Conservation (phyloP, 1,140 invertebrate species). For the Scaptomyza graminum region DNA sequence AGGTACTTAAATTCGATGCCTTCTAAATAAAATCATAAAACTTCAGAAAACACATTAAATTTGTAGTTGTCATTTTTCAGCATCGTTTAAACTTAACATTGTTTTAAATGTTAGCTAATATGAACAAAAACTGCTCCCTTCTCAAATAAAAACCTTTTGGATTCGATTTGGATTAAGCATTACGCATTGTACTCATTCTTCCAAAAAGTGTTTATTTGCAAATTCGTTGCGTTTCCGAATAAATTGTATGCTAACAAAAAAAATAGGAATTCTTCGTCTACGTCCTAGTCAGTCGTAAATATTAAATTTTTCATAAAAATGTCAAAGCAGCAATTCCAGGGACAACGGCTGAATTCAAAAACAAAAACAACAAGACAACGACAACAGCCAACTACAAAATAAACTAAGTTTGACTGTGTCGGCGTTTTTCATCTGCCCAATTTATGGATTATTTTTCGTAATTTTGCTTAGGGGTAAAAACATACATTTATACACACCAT, state of each 20-base stretch:
- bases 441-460: slow-evolving; percentile 77
- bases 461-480: slow-evolving; percentile 59
- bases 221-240: slow-evolving; percentile 62
- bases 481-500: slow-evolving; percentile 6
- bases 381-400: slow-evolving; percentile 45
- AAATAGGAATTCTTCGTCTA: slow-evolving; percentile 35
- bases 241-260: slow-evolving; percentile 36
- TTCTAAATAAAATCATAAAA: no score
- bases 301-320: slow-evolving; percentile 83
- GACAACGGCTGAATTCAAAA: slow-evolving; percentile 48
- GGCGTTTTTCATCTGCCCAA: slow-evolving; percentile 78
- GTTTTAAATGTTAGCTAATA: no score
- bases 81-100: no score
- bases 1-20: no score
- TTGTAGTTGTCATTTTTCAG: no score
- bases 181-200: not conserved
- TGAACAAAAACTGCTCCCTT: no score
- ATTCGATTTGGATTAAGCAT: slow-evolving; percentile 14
- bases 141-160: slow-evolving; percentile 1
- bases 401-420: slow-evolving; percentile 64
- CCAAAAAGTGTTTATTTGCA: slow-evolving; percentile 47
- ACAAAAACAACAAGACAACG: slow-evolving; percentile 37
- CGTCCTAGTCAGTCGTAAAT: slow-evolving; percentile 72
- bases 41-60: no score
- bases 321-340: slow-evolving; percentile 80